A percentile compares a stretch with the other conserved stretches of the same genome.
These are phyloP conservation scores for Drosophila navojoa DNA, from an alignment of 1,140 invertebrate genomes.

Conservation along the genomic window DNA sequence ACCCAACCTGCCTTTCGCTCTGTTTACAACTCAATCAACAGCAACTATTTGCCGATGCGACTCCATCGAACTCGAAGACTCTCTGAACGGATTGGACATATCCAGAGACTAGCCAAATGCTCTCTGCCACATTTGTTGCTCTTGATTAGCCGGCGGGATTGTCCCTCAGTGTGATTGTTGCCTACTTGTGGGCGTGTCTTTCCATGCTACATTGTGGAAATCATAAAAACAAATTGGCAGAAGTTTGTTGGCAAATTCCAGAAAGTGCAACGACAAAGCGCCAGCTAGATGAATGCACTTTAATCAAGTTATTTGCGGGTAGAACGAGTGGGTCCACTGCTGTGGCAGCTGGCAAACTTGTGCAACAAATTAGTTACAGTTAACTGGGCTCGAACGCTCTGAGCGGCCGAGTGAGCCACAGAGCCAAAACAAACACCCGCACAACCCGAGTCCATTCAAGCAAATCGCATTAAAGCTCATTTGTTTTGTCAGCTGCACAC, in stretches of 20 bases:
- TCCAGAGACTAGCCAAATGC: too few species aligned
- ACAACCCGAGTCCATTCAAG: constrained; percentile 62
- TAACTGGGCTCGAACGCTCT: constrained; percentile 60
- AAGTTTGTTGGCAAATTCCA: not conserved
- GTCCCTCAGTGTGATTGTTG: not conserved
- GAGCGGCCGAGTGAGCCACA: constrained; percentile 15
- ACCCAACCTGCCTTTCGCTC: not conserved
- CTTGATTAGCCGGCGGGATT: too few species aligned
- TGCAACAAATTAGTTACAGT: constrained; percentile 70
- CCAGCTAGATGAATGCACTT: constrained; percentile 6
- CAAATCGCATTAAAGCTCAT: constrained; percentile 82
- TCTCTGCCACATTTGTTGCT: too few species aligned
- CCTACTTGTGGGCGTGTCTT: not conserved
- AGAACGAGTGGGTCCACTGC: constrained; percentile 9
- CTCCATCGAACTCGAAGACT: too few species aligned
- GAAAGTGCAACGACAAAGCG: not conserved
- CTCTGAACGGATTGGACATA: too few species aligned
- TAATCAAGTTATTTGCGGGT: constrained; percentile 44
- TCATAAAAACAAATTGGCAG: too few species aligned
- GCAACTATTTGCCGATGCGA: not conserved
- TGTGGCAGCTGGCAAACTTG: constrained; percentile 41
- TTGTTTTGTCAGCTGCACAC: constrained; percentile 81
- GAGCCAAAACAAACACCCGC: constrained; percentile 51
- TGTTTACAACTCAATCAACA: constrained; percentile 13
- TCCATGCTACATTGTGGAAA: too few species aligned